Conservation (phyloP, 2,797 vertebrate genomes). For the Amblyopsis hoosieri region DNA sequence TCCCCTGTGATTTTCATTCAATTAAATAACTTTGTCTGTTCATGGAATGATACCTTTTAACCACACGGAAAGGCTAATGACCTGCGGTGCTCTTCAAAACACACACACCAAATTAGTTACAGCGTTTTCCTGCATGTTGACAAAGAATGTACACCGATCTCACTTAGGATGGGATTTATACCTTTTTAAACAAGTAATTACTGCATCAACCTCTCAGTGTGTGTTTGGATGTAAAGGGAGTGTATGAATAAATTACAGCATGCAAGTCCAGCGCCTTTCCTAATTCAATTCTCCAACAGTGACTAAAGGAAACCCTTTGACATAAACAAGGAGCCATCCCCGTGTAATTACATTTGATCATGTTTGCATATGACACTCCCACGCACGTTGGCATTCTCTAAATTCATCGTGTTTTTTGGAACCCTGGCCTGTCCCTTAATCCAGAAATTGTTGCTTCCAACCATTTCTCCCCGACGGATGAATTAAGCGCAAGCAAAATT, state of each 20-base stretch:
- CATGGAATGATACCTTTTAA: slow-evolving; percentile 23
- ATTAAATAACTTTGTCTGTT: slow-evolving; percentile 1
- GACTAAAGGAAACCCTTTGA: slow-evolving; percentile 60
- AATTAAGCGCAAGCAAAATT: slow-evolving; percentile 53
- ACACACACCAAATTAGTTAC: slow-evolving; percentile 23
- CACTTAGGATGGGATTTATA: slow-evolving; percentile 54
- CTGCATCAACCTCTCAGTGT: slow-evolving; percentile 55
- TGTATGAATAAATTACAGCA: slow-evolving; percentile 56
- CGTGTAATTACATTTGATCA: slow-evolving; percentile 78
- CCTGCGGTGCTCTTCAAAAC: slow-evolving; percentile 19
- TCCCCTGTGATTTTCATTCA: no score
- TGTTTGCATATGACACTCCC: slow-evolving; percentile 74
- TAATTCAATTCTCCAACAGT: slow-evolving; percentile 54
- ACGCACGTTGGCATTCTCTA: slow-evolving; percentile 59
- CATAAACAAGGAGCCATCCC: slow-evolving; percentile 66
- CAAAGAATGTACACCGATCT: slow-evolving; percentile 43
- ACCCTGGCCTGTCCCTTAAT: slow-evolving; percentile 56
- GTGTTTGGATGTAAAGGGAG: slow-evolving; percentile 44
- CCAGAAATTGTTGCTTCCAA: slow-evolving; percentile 53
- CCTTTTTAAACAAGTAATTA: slow-evolving; percentile 54
- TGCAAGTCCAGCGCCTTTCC: slow-evolving; percentile 50
- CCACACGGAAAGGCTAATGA: slow-evolving; percentile 19
- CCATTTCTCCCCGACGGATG: slow-evolving; percentile 35
- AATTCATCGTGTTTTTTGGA: slow-evolving; percentile 55
- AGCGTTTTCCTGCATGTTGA: slow-evolving; percentile 24